Percentiles rank a stretch among this genome's conserved stretches.
These are phyloP conservation scores for Alcis repandata DNA, from an alignment of 2,888 invertebrate species.

Conservation along the genomic window DNA sequence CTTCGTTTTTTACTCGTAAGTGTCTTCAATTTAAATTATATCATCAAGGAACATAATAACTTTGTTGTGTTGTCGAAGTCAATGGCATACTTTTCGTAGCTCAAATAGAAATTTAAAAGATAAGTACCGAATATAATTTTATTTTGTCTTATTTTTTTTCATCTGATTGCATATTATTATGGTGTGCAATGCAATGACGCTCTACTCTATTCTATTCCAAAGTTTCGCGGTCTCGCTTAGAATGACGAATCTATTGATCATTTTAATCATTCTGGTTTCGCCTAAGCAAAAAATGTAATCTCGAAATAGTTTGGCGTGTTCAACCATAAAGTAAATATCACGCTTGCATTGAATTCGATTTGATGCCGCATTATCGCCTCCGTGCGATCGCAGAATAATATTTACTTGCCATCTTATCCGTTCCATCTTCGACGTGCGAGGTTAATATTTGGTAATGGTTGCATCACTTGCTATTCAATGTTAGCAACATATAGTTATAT, in stretches of 20 bases:
- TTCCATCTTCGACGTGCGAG: conserved; percentile 64
- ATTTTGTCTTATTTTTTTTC: too few relatives aligned
- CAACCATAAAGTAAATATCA: conserved; percentile 21
- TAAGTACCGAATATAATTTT: too few relatives aligned
- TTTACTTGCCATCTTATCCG: conserved; percentile 46
- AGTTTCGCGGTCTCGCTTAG: background rate
- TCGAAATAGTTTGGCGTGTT: conserved; percentile 6
- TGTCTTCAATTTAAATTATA: too few relatives aligned
- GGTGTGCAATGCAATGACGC: too few relatives aligned
- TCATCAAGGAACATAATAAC: too few relatives aligned
- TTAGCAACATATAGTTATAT: background rate
- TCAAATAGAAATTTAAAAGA: too few relatives aligned
- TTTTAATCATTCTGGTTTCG: conserved; percentile 5
- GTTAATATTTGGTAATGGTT: conserved; percentile 43
- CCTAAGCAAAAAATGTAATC: conserved; percentile 2
- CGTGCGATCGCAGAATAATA: conserved; percentile 34
- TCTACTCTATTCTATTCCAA: too few relatives aligned
- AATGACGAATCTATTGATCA: conserved; percentile 2
- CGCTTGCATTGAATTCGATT: conserved; percentile 32
- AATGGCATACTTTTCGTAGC: too few relatives aligned
- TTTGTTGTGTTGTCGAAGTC: too few relatives aligned
- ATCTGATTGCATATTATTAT: too few relatives aligned
- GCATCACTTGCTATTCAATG: conserved; percentile 19
- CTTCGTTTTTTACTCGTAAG: too few relatives aligned
- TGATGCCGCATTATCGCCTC: conserved; percentile 28